Evolutionary conservation across 2,113 vertebrate genomes (phyloP).

Genomic region (Panthera uncia): DNA sequence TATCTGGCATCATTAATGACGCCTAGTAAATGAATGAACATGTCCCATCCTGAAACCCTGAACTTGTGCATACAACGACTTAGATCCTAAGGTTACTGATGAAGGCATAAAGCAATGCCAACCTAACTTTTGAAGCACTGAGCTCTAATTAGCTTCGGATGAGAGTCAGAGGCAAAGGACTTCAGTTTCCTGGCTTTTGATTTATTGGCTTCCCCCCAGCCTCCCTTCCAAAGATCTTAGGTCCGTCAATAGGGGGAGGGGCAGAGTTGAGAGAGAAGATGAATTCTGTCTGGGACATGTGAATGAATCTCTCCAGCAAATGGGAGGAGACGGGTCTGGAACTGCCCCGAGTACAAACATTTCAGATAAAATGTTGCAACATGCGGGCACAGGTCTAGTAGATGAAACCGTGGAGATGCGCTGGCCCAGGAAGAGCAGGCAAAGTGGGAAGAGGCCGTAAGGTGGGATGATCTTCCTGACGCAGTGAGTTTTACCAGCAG

Average conservation of each 20-base stretch:
- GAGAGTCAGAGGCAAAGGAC: background rate
- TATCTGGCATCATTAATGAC: constrained; percentile 36
- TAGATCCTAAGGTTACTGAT: background rate
- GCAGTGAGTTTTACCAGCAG: background rate
- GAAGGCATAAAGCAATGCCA: background rate
- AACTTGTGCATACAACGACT: background rate
- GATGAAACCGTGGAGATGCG: background rate
- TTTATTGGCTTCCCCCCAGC: background rate
- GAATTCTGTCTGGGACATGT: background rate
- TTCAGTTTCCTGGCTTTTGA: background rate
- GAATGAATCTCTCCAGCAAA: background rate
- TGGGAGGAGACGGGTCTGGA: background rate
- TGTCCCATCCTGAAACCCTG: constrained; percentile 47
- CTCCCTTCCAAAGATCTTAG: background rate
- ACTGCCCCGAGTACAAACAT: background rate
- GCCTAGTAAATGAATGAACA: constrained; percentile 27
- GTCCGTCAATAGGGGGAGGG: background rate
- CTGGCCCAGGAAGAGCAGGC: background rate
- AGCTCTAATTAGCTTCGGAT: background rate
- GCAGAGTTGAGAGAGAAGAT: background rate
- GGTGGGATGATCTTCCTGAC: background rate
- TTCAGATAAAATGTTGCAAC: background rate
- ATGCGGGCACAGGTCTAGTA: background rate
- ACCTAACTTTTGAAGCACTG: background rate
- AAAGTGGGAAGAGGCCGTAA: background rate